Base-by-base conservation (phyloP, 2,888 invertebrate species). In the Rugalucina vietnamica region DNA sequence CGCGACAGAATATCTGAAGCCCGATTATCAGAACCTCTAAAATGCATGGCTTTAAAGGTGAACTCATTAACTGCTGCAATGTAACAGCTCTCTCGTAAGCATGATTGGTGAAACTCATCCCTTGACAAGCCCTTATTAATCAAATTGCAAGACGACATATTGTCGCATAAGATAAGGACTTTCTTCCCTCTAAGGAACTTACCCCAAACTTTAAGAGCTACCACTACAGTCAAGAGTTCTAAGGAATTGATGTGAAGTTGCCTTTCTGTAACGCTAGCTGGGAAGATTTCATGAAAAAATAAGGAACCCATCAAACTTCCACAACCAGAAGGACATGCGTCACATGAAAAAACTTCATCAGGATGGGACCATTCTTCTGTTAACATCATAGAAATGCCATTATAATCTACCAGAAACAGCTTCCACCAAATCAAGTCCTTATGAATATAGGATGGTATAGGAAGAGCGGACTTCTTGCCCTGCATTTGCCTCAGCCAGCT, bases 351-450 rank as follows among this genome's bases (percentile, higher is more conserved):
- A 36, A 79, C 27, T 34, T 34, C 71, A 76, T 83, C 83, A 5
- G 76, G 60, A 4, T 73, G 24, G 12, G 79, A 76, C 79, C 79
- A 83, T n/a, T 72, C 76, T 5, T 73, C 83, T 2, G 37, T 49
- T 32, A 49, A 5, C 57, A 82, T 82, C 65, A 75, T 57, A 18
- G 79, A 78, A 37, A 82, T 37, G 1, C 79, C 72, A 71, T 79
- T 79, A 43, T 79, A 82, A n/a, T 43, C 10, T 21, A 75, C 71
- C 0, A 82, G 29, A 82, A 76, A 79, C n/a, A 32, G 57, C 2
- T 71, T n/a, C 82, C 75, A 82, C 82, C 79, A 82, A 0, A 27
- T 1, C 32, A 79, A 12, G 57, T 83, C 76, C 29, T 79, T 79
- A n/a, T n/a, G n/a, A n/a, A n/a, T n/a, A n/a, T n/a, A n/a, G n/a